A percentile compares a stretch with the other conserved stretches of the same genome.
These are phyloP conservation scores for Marcusenius ussheri DNA, from an alignment of 2,113 vertebrate genomes.

Conservation along the genomic window DNA sequence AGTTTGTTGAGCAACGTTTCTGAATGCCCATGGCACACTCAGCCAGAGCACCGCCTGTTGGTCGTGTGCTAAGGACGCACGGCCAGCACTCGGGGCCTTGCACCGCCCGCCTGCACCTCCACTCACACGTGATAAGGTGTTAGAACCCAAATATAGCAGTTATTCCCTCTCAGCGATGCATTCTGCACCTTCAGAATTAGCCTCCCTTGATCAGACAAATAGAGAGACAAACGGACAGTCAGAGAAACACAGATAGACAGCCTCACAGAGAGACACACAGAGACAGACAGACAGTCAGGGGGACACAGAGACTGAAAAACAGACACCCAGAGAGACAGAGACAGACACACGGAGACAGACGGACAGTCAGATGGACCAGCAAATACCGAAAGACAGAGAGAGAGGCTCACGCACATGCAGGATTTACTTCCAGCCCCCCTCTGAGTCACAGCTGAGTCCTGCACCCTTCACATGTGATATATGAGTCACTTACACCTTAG, in stretches of 20 bases:
- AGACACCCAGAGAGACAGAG: neutral
- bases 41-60: neutral
- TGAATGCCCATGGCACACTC: neutral
- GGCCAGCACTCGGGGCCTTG: neutral
- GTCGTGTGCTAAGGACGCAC: neutral
- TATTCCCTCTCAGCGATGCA: neutral
- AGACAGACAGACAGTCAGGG: neutral
- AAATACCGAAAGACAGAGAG: neutral
- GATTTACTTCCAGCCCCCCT: neutral
- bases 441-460: conserved; percentile 1
- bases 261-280: neutral
- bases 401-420: neutral
- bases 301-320: neutral
- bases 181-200: neutral
- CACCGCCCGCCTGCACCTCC: neutral
- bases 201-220: neutral
- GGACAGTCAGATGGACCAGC: neutral
- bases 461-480: neutral
- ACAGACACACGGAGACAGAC: neutral
- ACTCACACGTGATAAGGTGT: neutral
- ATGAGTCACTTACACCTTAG: neutral
- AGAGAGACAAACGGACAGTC: neutral
- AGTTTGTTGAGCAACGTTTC: neutral
- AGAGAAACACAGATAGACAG: neutral
- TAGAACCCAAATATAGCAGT: conserved; percentile 8